These are phyloP conservation scores for Ophthalmolycus amberensis DNA, from an alignment of 2,113 vertebrate species.

Conservation along the genomic window DNA sequence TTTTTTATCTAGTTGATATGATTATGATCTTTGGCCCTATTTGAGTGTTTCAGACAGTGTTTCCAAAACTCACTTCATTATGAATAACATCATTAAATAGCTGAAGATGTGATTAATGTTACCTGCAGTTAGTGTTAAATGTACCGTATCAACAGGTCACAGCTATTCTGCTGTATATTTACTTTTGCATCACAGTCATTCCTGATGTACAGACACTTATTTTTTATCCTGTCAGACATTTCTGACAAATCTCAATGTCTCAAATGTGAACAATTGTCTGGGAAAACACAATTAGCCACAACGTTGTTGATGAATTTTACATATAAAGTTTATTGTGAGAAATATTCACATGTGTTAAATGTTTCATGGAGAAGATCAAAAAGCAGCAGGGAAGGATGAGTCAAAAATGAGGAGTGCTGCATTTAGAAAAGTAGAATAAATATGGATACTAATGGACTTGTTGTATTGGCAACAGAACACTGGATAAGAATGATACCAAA, in stretches of 20 bases:
- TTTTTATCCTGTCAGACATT: not conserved
- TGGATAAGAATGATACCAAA: not conserved
- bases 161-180: not conserved
- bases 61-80: not conserved
- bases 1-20: not conserved
- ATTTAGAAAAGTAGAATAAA: conserved; percentile 47
- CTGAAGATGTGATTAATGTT: not conserved
- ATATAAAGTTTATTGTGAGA: conserved; percentile 63
- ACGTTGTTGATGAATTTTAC: conserved; percentile 24
- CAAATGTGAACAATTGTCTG: not conserved
- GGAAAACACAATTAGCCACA: not conserved
- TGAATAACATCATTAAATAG: not conserved
- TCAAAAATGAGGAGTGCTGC: conserved; percentile 16
- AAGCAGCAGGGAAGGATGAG: not conserved
- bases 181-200: not conserved
- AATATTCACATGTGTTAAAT: conserved; percentile 42
- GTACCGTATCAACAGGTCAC: not conserved
- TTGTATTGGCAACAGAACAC: conserved; percentile 21
- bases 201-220: not conserved
- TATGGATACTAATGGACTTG: conserved; percentile 10
- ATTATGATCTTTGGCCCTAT: not conserved
- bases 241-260: not conserved
- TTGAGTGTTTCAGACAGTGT: not conserved
- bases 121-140: not conserved
- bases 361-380: conserved; percentile 11